Evolutionary conservation across 2,797 vertebrate genomes (phyloP).

Genomic region (Xenops minutus): DNA sequence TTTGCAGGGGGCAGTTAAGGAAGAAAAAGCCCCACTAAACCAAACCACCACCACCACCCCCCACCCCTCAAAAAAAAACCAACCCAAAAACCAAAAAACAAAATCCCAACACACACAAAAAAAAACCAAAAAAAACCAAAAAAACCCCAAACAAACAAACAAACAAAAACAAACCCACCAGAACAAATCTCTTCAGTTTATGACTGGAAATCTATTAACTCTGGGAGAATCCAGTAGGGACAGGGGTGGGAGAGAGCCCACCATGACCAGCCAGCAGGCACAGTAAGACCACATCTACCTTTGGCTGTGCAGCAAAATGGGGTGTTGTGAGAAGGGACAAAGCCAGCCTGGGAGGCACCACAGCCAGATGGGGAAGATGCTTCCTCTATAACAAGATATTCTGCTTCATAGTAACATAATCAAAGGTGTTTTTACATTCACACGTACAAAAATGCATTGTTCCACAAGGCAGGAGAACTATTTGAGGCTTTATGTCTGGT

Average conservation of each 20-base stretch:
- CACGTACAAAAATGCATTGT: neutral
- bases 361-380: neutral
- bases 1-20: slow-evolving; percentile 34
- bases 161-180: neutral
- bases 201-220: neutral
- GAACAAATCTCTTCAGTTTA: neutral
- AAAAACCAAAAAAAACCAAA: no score
- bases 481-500: neutral
- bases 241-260: neutral
- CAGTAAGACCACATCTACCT: neutral
- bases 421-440: neutral
- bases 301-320: neutral
- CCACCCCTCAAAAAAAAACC: neutral
- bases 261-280: neutral
- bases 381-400: neutral
- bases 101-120: neutral
- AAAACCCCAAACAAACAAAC: neutral
- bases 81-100: neutral
- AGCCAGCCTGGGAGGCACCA: neutral
- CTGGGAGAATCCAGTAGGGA: neutral
- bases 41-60: rapidly evolving
- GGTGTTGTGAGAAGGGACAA: neutral
- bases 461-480: neutral
- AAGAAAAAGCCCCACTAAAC: neutral
- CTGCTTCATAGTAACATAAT: neutral